These are phyloP conservation scores for Lathronympha strigana DNA, from an alignment of 2,888 invertebrate genomes.

Conservation along the genomic window DNA sequence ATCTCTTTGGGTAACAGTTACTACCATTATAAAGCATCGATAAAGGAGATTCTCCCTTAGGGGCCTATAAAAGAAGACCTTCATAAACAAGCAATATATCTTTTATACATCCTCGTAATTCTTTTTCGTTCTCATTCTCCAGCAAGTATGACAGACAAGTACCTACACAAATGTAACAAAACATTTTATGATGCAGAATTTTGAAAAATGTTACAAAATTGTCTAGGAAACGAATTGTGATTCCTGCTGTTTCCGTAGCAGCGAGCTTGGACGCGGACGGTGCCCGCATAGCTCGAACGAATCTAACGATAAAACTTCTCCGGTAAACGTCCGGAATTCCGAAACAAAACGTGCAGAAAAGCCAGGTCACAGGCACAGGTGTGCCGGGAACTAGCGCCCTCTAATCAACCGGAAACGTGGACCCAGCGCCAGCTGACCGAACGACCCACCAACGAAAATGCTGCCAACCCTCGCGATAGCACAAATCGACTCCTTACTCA, in stretches of 20 bases:
- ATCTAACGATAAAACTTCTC: constrained; percentile 72
- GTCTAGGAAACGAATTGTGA: constrained; percentile 35
- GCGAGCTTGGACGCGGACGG: constrained; percentile 61
- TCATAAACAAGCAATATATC: constrained; percentile 77
- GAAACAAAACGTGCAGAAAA: constrained; percentile 76
- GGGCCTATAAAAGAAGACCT: constrained; percentile 73
- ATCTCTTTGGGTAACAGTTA: constrained; percentile 68
- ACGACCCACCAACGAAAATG: constrained; percentile 43
- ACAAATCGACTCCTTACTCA: constrained; percentile 48
- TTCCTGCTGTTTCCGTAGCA: constrained; percentile 51
- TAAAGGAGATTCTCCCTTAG: constrained; percentile 69
- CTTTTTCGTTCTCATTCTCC: constrained; percentile 61
- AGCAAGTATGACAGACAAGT: constrained; percentile 55
- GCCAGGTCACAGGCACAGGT: constrained; percentile 71
- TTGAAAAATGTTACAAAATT: constrained; percentile 40
- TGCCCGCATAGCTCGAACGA: constrained; percentile 67
- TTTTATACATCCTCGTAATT: constrained; percentile 71
- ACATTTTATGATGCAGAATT: constrained; percentile 20
- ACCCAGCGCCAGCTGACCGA: constrained; percentile 54
- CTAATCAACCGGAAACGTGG: constrained; percentile 81
- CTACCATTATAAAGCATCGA: constrained; percentile 67
- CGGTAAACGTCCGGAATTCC: constrained; percentile 63
- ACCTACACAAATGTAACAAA: constrained; percentile 47
- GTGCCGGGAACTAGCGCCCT: constrained; percentile 69
- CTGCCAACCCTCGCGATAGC: constrained; percentile 46